These are phyloP conservation scores for Phalacrocorax pelagicus DNA, from an alignment of 2,113 vertebrate species.

Conservation along the genomic window DNA sequence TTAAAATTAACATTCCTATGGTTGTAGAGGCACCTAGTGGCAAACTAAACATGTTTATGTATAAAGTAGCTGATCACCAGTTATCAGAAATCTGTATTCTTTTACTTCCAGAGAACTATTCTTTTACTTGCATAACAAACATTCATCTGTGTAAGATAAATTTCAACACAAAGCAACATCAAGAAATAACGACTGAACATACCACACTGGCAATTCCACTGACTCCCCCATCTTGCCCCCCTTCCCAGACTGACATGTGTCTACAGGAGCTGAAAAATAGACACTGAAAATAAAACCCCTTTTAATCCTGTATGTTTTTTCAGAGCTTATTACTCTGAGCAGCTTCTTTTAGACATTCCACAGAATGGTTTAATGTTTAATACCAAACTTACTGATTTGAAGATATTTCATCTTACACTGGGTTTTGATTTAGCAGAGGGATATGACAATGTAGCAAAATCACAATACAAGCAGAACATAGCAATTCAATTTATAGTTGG, in stretches of 20 bases:
- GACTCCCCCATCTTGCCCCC: accelerated
- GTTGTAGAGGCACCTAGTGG: constrained; percentile 71
- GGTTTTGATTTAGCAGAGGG: neutral
- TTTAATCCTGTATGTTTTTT: neutral
- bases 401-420: neutral
- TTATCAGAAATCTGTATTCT: neutral
- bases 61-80: neutral
- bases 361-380: neutral
- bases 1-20: neutral
- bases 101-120: neutral
- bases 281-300: neutral
- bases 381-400: neutral
- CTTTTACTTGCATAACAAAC: neutral
- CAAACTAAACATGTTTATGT: neutral
- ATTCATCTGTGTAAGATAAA: neutral
- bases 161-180: neutral
- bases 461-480: neutral
- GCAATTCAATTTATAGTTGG: neutral
- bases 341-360: neutral
- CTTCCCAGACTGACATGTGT: neutral
- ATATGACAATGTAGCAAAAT: neutral
- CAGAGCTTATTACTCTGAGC: neutral
- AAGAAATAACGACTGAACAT: neutral
- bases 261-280: neutral
- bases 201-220: neutral